Conservation (phyloP, 2,113 vertebrate genomes). For the Aegithalos caudatus region DNA sequence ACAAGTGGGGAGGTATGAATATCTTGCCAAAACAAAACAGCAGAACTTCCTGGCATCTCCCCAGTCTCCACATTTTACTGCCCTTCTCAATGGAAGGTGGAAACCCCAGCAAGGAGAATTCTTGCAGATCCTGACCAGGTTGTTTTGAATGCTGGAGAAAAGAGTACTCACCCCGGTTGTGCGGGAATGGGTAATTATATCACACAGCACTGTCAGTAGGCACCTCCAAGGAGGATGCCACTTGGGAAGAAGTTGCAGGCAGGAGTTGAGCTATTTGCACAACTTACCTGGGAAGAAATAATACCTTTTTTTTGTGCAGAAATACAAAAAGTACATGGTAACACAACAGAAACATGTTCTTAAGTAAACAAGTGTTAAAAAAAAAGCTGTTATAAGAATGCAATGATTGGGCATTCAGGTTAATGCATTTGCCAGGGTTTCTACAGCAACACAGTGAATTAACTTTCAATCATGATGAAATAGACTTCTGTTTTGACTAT, state of each 20-base stretch:
- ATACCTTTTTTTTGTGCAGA: background rate
- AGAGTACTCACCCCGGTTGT: background rate
- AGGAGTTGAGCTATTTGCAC: background rate
- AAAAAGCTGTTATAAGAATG: slow-evolving; percentile 67
- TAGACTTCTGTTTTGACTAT: slow-evolving; percentile 41
- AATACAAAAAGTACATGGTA: slow-evolving; percentile 46
- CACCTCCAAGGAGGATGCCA: background rate
- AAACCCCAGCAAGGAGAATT: background rate
- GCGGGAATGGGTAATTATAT: background rate
- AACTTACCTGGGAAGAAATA: background rate
- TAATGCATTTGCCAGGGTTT: slow-evolving; percentile 73
- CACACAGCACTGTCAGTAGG: background rate
- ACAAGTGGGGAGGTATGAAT: background rate
- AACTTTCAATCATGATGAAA: slow-evolving; percentile 61
- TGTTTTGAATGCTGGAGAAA: background rate
- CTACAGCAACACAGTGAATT: slow-evolving; percentile 72
- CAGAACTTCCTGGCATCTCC: background rate
- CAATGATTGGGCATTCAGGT: slow-evolving; percentile 65
- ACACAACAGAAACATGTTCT: slow-evolving; percentile 43
- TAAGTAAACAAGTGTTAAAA: slow-evolving; percentile 68
- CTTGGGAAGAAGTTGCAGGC: background rate
- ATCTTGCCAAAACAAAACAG: background rate
- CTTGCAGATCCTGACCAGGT: background rate
- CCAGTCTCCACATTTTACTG: background rate
- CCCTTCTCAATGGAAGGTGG: background rate